Percentiles rank a stretch among this genome's conserved stretches.
Conservation (phyloP, 2,113 vertebrate species). For the Thymallus thymallus region DNA sequence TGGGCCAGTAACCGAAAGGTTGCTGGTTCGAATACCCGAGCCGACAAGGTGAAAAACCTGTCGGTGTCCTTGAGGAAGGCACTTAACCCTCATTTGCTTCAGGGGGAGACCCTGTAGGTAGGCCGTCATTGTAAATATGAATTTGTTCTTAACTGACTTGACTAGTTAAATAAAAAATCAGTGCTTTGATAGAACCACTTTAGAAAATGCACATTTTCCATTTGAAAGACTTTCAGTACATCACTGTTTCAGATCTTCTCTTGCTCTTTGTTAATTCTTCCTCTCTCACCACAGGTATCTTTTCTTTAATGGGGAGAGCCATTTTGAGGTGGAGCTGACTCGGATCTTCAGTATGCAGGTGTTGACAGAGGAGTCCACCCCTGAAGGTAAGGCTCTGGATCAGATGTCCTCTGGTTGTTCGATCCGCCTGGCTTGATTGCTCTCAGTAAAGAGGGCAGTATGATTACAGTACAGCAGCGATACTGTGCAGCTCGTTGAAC, state of each 20-base stretch:
- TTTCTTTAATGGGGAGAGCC: slow-evolving; percentile 88
- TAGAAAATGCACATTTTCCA: too few relatives aligned
- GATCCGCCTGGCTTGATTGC: not conserved
- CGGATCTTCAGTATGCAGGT: slow-evolving; percentile 88
- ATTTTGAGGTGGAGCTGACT: slow-evolving; percentile 87
- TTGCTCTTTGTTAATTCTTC: not conserved
- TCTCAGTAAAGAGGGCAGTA: not conserved
- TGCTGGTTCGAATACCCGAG: too few relatives aligned
- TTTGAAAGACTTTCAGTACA: too few relatives aligned
- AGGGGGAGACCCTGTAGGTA: too few relatives aligned
- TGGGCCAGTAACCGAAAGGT: too few relatives aligned
- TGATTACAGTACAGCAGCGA: not conserved
- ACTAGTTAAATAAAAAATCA: too few relatives aligned
- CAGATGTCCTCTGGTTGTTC: not conserved
- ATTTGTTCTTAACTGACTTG: too few relatives aligned
- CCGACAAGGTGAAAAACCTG: too few relatives aligned
- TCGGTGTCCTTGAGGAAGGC: too few relatives aligned
- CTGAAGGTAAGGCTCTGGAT: slow-evolving; percentile 79
- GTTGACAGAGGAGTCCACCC: slow-evolving; percentile 83
- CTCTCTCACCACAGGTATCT: slow-evolving; percentile 75
- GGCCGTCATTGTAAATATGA: too few relatives aligned
- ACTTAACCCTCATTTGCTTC: too few relatives aligned
- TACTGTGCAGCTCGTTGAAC: not conserved
- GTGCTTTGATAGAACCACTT: too few relatives aligned
- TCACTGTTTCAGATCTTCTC: not conserved